Percentiles rank a stretch among this genome's conserved stretches.
Conservation (phyloP, 2,797 vertebrate genomes). For the Neomorphus geoffroyi region DNA sequence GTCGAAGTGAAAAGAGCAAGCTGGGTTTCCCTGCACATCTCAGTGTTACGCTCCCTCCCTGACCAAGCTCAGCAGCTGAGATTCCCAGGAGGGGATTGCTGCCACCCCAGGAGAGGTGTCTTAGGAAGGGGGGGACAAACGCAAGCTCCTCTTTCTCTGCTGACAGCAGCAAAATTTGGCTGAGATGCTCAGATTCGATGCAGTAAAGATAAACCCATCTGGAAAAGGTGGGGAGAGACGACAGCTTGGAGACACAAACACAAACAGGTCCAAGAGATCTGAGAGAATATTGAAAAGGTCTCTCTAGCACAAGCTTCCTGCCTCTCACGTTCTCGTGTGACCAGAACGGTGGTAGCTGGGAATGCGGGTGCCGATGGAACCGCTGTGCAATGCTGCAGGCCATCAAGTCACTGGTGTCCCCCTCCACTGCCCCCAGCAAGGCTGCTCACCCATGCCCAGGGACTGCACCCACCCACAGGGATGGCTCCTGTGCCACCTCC, state of each 20-base stretch:
- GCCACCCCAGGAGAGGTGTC: neutral
- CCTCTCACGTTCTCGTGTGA: fast-evolving
- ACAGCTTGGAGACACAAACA: neutral
- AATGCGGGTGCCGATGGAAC: fast-evolving
- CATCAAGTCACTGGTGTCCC: neutral
- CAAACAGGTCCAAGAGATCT: fast-evolving
- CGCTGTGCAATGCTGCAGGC: fast-evolving
- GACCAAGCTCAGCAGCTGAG: neutral
- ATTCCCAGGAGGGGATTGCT: neutral
- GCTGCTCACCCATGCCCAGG: neutral
- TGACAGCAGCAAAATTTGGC: neutral
- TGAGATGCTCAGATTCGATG: fast-evolving
- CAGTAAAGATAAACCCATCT: neutral
- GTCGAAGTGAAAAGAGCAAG: neutral
- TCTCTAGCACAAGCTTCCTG: neutral
- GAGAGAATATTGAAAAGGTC: fast-evolving
- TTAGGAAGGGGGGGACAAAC: neutral
- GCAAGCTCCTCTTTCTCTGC: fast-evolving
- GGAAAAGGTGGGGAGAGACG: neutral
- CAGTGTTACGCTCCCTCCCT: neutral
- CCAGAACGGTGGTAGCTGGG: fast-evolving
- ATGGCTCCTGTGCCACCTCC: no score
- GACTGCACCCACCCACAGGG: neutral
- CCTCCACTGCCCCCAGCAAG: neutral
- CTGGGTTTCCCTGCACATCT: neutral